Base-by-base conservation (phyloP, 2,113 vertebrate species). In the Engystomops pustulosus region DNA sequence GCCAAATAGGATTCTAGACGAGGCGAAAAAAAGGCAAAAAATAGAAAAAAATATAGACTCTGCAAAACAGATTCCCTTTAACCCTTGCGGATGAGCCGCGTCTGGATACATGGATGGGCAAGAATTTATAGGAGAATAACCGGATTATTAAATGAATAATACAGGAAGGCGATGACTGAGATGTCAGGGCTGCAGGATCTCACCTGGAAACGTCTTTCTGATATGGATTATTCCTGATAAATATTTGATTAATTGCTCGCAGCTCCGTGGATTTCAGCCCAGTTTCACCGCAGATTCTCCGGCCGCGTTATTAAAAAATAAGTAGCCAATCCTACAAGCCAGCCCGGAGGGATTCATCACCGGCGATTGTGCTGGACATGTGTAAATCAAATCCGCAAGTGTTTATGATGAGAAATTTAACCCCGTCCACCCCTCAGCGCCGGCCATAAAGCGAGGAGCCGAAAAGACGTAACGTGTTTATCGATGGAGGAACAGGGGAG, bases 211-310 rank as follows among this genome's bases (percentile, higher is more conserved):
- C 11, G 41, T 88, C 72, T 85, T 87, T 44, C 79, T 70, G 79
- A 80, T 87, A 82, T 86, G 75, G 44, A 70, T 87, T 86, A 53
- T 12, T 17, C 79, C 27, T 86, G 70, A 89, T 89, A 87, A 90
- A 89, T 88, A 86, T 78, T 89, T 89, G 2, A 88, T 84, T 11
- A 17, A 3, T 80, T 25, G 79, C 79, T 91, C 75, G 81, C 83
- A 90, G 87, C 69, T 85, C 72, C 20, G 62, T 70, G 74, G 45
- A 77, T 85, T 87, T 75, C 38, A 89, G 70, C 80, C 14, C 83
- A 51, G 27, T 45, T 72, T 74, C 23, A 80, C 17, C 20, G 74
- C 68, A 82, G 10, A 85, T 85, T 88, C 71, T 83, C 88, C 30
- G n/a, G 74, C 88, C 86, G 71, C 44, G 86, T 67, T 85, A 86